Evolutionary conservation across 2,113 vertebrate species (phyloP), one percentile per base, ranked within the genome.

Genomic region (Calidris pugnax): DNA sequence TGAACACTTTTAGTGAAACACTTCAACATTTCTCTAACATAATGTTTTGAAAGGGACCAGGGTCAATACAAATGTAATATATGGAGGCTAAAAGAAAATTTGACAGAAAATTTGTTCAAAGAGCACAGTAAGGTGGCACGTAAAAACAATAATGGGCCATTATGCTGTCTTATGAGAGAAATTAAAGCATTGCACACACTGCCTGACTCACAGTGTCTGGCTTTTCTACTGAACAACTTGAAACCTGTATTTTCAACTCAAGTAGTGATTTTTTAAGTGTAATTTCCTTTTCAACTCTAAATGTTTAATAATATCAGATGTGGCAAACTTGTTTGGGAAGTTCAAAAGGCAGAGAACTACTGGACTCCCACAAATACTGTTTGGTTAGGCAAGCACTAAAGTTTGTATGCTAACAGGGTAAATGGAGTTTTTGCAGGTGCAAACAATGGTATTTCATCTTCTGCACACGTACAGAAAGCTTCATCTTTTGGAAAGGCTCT

Each of bases 1-100:
- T 95, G 93, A 97, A 95, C 90, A 96, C 93, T 97, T 95, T 77
- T 74, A 96, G 86, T 86, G 85, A 94, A 97, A 97, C 92, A 83
- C 85, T 97, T 96, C 90, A 95, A 73, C 83, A 90, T 97, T 98
- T 97, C 92, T 97, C 97, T 98, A 97, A 94, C 60, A 50, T 74
- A 96, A 95, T 95, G 79, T 95, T 98, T 97, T 97, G 94, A 97
- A 98, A 98, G 89, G 90, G 85, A 55, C 88, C 41, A 22, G 92
- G 97, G 97, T 98, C 98, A 98, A 98, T 98, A 98, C 91, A 98
- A 98, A 98, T 98, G 96, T 88, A 98, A 98, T 98, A 98, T 96
- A 95, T 84, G 90, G 64, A 97, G 62, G 78, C 83, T 98, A 94
- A 98, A 97, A 98, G 97, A 98, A 98, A 97, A 98, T 97, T 97